These are phyloP conservation scores for Apodemia hepburni DNA, from an alignment of 2,888 invertebrate genomes.

Conservation along the genomic window DNA sequence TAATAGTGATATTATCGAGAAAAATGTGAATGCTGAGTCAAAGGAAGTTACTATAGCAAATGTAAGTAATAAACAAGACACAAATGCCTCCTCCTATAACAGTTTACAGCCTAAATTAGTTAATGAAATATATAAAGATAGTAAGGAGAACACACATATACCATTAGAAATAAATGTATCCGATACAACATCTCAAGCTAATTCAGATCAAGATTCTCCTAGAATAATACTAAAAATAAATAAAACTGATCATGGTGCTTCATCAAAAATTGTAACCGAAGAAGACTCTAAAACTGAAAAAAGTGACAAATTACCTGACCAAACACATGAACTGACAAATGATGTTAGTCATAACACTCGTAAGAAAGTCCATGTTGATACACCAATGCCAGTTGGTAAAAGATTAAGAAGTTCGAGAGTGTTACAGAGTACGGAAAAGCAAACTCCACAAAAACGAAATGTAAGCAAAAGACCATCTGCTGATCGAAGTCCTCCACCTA, in stretches of 20 bases:
- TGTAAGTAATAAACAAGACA: not conserved
- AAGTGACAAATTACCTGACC: slow-evolving; percentile 50
- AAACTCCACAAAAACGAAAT: slow-evolving; percentile 45
- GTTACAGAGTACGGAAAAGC: slow-evolving; percentile 57
- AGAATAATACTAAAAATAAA: slow-evolving; percentile 84
- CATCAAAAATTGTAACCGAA: slow-evolving; percentile 73
- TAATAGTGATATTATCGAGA: slow-evolving; percentile 25
- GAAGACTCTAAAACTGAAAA: slow-evolving; percentile 50
- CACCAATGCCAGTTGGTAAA: slow-evolving; percentile 57
- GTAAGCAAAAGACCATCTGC: slow-evolving; percentile 52
- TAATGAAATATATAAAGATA: slow-evolving; percentile 48
- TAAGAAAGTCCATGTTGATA: slow-evolving; percentile 47
- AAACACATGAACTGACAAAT: slow-evolving; percentile 43
- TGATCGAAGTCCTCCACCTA: slow-evolving; percentile 48
- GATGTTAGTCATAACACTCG: slow-evolving; percentile 52
- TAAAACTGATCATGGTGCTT: slow-evolving; percentile 78
- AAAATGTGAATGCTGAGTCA: slow-evolving; percentile 24
- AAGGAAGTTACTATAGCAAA: slow-evolving; percentile 19
- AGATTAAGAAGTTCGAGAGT: slow-evolving; percentile 66
- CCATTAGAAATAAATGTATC: slow-evolving; percentile 72
- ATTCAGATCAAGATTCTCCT: slow-evolving; percentile 74
- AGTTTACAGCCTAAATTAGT: slow-evolving; percentile 37
- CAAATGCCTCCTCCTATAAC: slow-evolving; percentile 28
- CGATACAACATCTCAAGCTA: slow-evolving; percentile 60
- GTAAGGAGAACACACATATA: slow-evolving; percentile 55